Evolutionary conservation across 2,113 vertebrate species (phyloP), one percentile per base, ranked within the genome.

Genomic region (Dunckerocampus dactyliophorus): DNA sequence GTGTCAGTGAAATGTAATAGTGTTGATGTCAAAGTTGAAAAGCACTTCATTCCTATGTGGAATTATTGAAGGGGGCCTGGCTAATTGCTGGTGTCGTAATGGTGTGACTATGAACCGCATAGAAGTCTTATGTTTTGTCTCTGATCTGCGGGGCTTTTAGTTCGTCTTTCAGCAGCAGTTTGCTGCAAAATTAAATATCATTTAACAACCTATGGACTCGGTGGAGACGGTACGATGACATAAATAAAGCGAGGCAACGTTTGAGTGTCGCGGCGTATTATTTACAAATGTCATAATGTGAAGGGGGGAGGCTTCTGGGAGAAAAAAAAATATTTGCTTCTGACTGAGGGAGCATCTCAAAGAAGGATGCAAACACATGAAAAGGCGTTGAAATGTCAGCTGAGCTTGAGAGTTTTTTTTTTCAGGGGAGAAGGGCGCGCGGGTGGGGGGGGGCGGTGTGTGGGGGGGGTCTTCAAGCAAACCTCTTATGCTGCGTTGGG

Each of bases 381-480:
- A 87, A 77, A 85, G 69, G 76, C 82, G 86, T 81, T 82, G 81
- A 87, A 89, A 85, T 89, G 83, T 88, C 86, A 87, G 77, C 76
- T 53, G 19, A 63, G 85, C 71, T 84, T 81, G 82, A 67, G 72
- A 76, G 79, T 79, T 82, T 89, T 75, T 71, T 79, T 78, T 77
- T 74, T 59, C 10, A 12, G 45, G 2, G 2, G 10, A 24, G 24
- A 54, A 13, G 24, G 52, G 24, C 4, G 10, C 12, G 13, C 8
- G 22, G 31, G 54, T 1, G 15, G 22, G 15, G 8, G 31, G n/a
- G n/a, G n/a, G 24, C 24, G 24, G 24, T 3, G 24, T 2, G 24
- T 28, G 5, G n/a, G 12, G 54, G 7, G 54, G n/a, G 54, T 19
- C 12, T 42, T 42, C 17, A 56, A 67, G 82, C 84, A 88, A 89